Percentiles rank a stretch among this genome's conserved stretches.
Conservation (phyloP, 2,888 invertebrate genomes). For the Napeogenes inachia region DNA sequence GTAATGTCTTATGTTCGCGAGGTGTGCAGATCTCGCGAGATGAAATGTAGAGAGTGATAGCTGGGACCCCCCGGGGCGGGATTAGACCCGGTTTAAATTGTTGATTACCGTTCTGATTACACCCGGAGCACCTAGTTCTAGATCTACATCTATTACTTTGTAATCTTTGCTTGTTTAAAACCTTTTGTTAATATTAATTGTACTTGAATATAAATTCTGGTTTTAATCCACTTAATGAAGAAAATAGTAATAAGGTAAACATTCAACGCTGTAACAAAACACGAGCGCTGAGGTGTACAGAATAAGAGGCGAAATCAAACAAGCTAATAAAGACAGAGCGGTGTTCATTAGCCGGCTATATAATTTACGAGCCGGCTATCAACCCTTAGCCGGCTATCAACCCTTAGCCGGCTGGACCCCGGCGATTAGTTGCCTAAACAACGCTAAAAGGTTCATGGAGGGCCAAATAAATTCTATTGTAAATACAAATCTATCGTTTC, state of each 20-base stretch:
- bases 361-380: slow-evolving; percentile 16
- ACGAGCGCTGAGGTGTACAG: background rate
- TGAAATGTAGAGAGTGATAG: slow-evolving; percentile 55
- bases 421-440: background rate
- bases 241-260: no score
- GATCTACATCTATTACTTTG: background rate
- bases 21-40: slow-evolving; percentile 15
- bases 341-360: slow-evolving; percentile 25
- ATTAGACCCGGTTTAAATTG: slow-evolving; percentile 75
- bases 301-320: slow-evolving; percentile 14
- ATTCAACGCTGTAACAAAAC: background rate
- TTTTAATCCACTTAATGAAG: background rate
- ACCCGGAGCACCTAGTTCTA: background rate
- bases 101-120: slow-evolving; percentile 57
- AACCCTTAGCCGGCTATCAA: background rate
- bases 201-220: background rate
- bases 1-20: background rate
- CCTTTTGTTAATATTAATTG: background rate
- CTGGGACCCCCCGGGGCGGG: slow-evolving; percentile 49
- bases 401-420: slow-evolving; percentile 4
- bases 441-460: background rate
- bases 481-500: background rate
- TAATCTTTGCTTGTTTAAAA: background rate
- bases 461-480: background rate
- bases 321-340: slow-evolving; percentile 19